Conservation (phyloP, 2,888 invertebrate genomes). For the Ornithoptera alexandrae region DNA sequence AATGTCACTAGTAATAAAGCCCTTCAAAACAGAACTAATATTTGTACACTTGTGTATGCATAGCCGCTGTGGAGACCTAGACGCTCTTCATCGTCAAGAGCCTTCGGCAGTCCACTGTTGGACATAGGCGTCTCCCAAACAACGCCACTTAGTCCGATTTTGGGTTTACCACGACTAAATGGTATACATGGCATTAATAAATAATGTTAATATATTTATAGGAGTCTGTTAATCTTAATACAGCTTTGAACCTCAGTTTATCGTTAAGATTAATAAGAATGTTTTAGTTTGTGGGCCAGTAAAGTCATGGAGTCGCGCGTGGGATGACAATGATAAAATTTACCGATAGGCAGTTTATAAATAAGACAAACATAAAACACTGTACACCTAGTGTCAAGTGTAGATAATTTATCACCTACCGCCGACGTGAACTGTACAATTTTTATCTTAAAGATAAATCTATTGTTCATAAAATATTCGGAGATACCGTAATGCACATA, state of each 20-base stretch:
- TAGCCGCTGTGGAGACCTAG: too few relatives aligned
- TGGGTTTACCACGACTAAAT: too few relatives aligned
- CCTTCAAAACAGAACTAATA: too few relatives aligned
- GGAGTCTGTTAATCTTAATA: not conserved
- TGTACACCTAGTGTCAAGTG: not conserved
- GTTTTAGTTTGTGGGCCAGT: not conserved
- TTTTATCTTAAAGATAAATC: not conserved
- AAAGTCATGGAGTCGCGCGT: conserved; percentile 5
- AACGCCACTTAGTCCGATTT: too few relatives aligned
- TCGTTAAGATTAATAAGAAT: conserved; percentile 3
- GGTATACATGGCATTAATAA: too few relatives aligned
- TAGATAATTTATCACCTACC: not conserved
- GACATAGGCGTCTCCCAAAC: too few relatives aligned
- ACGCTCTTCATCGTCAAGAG: too few relatives aligned
- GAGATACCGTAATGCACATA: not conserved
- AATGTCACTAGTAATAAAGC: too few relatives aligned
- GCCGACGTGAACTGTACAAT: not conserved
- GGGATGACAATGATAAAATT: conserved; percentile 7
- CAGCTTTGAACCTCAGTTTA: not conserved
- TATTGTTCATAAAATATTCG: not conserved
- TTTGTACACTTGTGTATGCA: too few relatives aligned
- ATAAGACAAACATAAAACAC: conserved; percentile 4
- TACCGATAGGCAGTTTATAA: not conserved
- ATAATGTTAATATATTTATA: too few relatives aligned
- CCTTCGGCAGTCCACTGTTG: too few relatives aligned